A percentile compares a stretch with the other conserved stretches of the same genome.
Evolutionary conservation across 2,888 invertebrate genomes (phyloP).

Genomic region (Anorthoa munda): DNA sequence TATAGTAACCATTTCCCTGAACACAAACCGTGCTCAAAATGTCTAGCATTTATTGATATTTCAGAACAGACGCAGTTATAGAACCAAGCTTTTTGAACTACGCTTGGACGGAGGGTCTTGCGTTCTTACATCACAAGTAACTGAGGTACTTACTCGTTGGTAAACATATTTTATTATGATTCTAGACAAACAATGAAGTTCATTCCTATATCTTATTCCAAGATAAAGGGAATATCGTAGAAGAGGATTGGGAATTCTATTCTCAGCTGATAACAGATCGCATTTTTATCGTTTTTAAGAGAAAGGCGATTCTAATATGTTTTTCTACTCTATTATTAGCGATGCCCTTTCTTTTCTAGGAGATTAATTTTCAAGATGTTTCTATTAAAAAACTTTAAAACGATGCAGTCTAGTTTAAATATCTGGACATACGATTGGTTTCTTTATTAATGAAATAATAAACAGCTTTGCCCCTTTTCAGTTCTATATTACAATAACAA

Average conservation of each 20-base stretch:
- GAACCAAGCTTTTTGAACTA: not conserved
- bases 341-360: not conserved
- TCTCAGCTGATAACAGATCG: not conserved
- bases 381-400: too few relatives aligned
- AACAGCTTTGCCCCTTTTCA: not conserved
- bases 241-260: not conserved
- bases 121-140: not conserved
- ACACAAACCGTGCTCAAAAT: not conserved
- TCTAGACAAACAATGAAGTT: conserved; percentile 2
- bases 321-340: not conserved
- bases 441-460: not conserved
- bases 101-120: not conserved
- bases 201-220: not conserved
- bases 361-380: not conserved
- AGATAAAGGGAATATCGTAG: not conserved
- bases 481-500: too few relatives aligned
- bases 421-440: not conserved
- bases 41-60: not conserved
- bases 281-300: not conserved
- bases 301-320: not conserved
- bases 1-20: too few relatives aligned
- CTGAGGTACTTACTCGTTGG: too few relatives aligned
- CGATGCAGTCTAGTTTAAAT: too few relatives aligned
- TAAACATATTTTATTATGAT: not conserved
- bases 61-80: not conserved